Evolutionary conservation across 2,113 vertebrate genomes (phyloP), one percentile per base, ranked within the genome.

Genomic region (Pan paniscus): DNA sequence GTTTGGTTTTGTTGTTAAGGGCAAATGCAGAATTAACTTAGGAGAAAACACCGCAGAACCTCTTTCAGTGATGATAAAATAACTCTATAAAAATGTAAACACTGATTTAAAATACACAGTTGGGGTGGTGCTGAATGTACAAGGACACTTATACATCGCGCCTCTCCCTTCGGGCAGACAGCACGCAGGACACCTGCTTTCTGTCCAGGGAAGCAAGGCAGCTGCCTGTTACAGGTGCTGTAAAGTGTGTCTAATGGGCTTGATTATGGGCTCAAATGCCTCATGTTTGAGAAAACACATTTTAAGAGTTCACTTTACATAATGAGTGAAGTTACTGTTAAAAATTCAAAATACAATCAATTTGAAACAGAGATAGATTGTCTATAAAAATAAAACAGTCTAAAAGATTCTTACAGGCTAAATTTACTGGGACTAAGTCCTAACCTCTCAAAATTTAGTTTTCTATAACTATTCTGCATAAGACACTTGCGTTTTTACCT

Each of bases 111-210:
- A 61, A 50, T 2, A n/a, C 20, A 43, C 0, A 55, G 43, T 12
- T 23, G 35, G 14, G n/a, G 23, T 17, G 43, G 16, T 43, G 38
- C 38, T 73, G 40, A 48, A 25, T 22, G 5, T 6, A 17, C 2
- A 3, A 30, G n/a, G n/a, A 64, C 18, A 35, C 6, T 0, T 40
- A 23, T 0, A 61, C 20, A 8, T 22, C 40, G 1, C n/a, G 9
- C 22, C 5, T 13, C 20, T 22, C 5, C 6, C 46, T 30, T n/a
- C 1, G 0, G 40, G 35, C 17, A n/a, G 61, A 27, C 2, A 48
- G 43, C 23, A 70, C 57, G 11, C 3, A 3, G 35, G 32, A 16
- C 23, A 23, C 22, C 64, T 1, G 11, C 27, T 30, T 13, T 72
- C 52, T 25, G 20, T 46, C n/a, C 38, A 57, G 78, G 50, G 17